Conservation (phyloP, 2,888 invertebrate genomes). For the Thecophora atra region DNA sequence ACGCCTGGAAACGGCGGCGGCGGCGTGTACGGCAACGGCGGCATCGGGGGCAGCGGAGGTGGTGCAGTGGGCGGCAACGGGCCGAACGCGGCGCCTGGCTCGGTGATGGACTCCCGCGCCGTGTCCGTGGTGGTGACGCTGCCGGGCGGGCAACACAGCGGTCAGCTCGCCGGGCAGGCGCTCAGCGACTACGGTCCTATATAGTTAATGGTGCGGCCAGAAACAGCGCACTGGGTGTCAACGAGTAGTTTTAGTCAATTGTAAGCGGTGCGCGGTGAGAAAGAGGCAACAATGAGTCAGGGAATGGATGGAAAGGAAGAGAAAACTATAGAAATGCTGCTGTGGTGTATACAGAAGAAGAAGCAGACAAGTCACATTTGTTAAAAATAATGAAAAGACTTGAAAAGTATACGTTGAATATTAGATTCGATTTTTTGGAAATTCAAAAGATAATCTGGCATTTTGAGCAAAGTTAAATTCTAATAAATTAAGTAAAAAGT, state of each 20-base stretch:
- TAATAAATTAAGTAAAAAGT: background rate
- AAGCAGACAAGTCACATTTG: conserved; percentile 9
- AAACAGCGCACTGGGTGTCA: conserved; percentile 67
- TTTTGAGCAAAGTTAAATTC: no score
- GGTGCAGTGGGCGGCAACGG: conserved; percentile 54
- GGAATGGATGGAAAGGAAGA: background rate
- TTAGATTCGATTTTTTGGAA: background rate
- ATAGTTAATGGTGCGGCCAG: conserved; percentile 68
- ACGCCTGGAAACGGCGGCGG: conserved; percentile 54
- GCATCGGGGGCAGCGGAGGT: conserved; percentile 45
- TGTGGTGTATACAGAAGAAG: background rate
- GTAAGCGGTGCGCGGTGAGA: conserved; percentile 51
- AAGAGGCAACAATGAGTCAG: background rate
- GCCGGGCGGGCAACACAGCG: conserved; percentile 62
- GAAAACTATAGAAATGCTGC: background rate
- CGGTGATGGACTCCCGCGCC: conserved; percentile 65
- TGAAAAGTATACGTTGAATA: conserved; percentile 31
- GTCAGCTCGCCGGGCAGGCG: conserved; percentile 66
- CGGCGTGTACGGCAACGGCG: conserved; percentile 42
- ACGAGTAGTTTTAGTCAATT: conserved; percentile 67
- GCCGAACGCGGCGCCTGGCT: conserved; percentile 59
- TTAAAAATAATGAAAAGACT: conserved; percentile 21
- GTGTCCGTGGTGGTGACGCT: conserved; percentile 66
- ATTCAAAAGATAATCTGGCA: background rate
- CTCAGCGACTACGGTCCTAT: conserved; percentile 67